A percentile compares a stretch with the other conserved stretches of the same genome.
Evolutionary conservation across 2,113 vertebrate species (phyloP).

Genomic region (rabbit (Oryctolagus cuniculus)): mOryCun1.1 NC_091433.1:60532501-60533000

Average conservation of each 20-base stretch:
- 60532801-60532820: not conserved
- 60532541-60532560: not conserved
- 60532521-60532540: not conserved
- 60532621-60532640: not conserved
- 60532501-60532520: not conserved
- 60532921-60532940: not conserved
- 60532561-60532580: not conserved
- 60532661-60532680: not conserved
- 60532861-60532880: not conserved
- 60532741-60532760: not conserved
- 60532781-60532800: not conserved
- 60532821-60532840: not conserved
- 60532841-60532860: not conserved
- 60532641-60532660: not conserved
- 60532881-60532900: not conserved
- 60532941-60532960: no score
- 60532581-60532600: not conserved
- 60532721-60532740: not conserved
- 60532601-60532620: not conserved
- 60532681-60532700: not conserved
- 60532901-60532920: not conserved
- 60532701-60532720: not conserved
- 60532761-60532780: not conserved
- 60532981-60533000: not conserved
- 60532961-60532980: not conserved